These are phyloP conservation scores for Pipra filicauda DNA, from an alignment of 2,113 vertebrate species.

Conservation along the genomic window DNA sequence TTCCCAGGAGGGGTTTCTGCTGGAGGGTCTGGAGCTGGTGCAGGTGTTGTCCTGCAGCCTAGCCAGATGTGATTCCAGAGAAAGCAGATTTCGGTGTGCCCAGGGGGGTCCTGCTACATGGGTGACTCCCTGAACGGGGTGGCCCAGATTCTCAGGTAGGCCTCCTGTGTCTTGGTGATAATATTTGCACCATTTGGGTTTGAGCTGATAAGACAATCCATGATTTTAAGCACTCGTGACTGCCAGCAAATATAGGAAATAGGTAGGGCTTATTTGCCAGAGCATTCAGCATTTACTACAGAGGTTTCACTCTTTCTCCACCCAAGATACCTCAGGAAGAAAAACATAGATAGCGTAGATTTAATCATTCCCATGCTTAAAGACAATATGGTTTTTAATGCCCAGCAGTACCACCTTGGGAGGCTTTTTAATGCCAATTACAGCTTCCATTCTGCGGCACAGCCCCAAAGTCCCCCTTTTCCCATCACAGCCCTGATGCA, in stretches of 20 bases:
- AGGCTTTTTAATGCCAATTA: neutral
- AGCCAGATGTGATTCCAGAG: neutral
- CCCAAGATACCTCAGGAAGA: neutral
- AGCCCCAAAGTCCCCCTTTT: neutral
- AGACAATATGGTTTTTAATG: neutral
- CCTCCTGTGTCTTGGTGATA: neutral
- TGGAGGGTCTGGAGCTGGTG: neutral
- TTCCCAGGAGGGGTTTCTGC: neutral
- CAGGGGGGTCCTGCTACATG: fast-evolving
- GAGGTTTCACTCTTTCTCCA: neutral
- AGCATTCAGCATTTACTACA: neutral
- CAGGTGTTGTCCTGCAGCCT: neutral
- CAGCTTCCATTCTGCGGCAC: neutral
- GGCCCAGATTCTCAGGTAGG: neutral
- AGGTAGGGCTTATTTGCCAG: neutral
- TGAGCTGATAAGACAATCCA: neutral
- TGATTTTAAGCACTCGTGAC: neutral
- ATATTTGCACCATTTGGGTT: neutral
- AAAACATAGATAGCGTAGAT: neutral
- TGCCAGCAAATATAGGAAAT: neutral
- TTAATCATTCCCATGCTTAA: neutral
- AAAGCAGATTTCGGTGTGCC: neutral
- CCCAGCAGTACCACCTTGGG: neutral
- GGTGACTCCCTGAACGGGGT: fast-evolving
- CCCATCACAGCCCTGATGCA: neutral